Evolutionary conservation across 1,140 invertebrate species (phyloP), one percentile per base, ranked within the genome.

Genomic region (Telenomus remus): DNA sequence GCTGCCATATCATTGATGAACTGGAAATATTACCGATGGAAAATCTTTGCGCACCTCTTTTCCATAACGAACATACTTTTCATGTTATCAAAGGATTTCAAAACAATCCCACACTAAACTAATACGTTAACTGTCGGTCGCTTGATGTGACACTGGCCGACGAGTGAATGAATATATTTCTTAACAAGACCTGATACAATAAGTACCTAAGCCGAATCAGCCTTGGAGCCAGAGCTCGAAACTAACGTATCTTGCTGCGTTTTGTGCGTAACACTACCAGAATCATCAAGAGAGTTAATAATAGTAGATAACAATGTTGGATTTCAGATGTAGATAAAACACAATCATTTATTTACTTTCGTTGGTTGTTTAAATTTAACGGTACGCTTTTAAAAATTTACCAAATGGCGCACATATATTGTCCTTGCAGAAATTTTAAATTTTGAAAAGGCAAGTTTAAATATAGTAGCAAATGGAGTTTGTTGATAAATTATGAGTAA

Each of bases 131-230:
- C 39, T 11, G 43, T 53, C 47, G 74, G 76, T 78, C 72, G 79
- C 73, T 66, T 72, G 53, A 46, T 51, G 65, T 68, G 54, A 47
- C 46, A 64, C 77, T 56, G 72, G 46, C 44, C 55, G 66, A 37
- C 55, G 76, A 88, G 82, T 83, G 85, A 88, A 87, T 85, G 84
- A 86, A 87, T 82, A 85, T 81, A 80, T 84, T 78, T 68, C 82
- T 86, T 87, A 88, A 88, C 83, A 75, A 87, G 86, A 81, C 86
- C 87, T 88, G 86, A 88, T 88, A 87, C 83, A 87, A 87, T 88
- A 88, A 88, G 83, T 88, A 87, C 86, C 84, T 83, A 83, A 64
- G 78, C 71, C 71, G 70, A 76, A 70, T 80, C 81, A 86, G 81
- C 86, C 86, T 88, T 88, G 86, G 81, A 80, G 53, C 19, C 80